A percentile compares a stretch with the other conserved stretches of the same genome.
phyloP scores from a whole-genome alignment of 2,797 vertebrate genomes.

The Lycodopsis pacificus region DNA sequence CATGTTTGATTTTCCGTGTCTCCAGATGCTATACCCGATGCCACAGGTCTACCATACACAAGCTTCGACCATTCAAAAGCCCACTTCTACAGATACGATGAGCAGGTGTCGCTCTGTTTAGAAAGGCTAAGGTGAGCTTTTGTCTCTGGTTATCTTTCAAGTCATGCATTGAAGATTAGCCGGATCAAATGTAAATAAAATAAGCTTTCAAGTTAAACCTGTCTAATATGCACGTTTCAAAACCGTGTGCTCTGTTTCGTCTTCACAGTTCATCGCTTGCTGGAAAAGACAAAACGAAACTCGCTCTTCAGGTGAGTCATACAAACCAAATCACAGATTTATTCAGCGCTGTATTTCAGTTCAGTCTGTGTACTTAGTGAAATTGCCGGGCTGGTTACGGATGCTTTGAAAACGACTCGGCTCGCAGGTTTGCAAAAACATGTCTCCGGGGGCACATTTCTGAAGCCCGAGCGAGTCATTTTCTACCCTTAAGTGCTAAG shows the following conservation, averaged over 20 bases:
- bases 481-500: constrained; percentile 44
- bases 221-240: neutral
- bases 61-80: constrained; percentile 96
- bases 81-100: constrained; percentile 97
- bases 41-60: constrained; percentile 91
- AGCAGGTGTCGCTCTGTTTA: constrained; percentile 95
- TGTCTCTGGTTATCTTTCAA: neutral
- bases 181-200: neutral
- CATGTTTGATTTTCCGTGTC: neutral
- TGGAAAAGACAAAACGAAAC: constrained; percentile 94
- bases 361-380: neutral
- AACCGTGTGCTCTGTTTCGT: neutral
- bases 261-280: constrained; percentile 83
- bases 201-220: neutral
- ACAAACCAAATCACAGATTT: fast-evolving
- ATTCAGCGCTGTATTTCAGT: neutral
- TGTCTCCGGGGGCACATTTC: constrained; percentile 10
- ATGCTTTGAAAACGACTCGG: constrained; percentile 12
- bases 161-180: neutral
- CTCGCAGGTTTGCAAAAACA: constrained; percentile 21
- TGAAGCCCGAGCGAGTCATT: constrained; percentile 40
- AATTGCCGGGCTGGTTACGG: constrained; percentile 2
- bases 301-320: constrained; percentile 89
- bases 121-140: constrained; percentile 91
- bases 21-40: constrained; percentile 88